Conservation (phyloP, 2,888 invertebrate genomes). For the Clanis bilineata region DNA sequence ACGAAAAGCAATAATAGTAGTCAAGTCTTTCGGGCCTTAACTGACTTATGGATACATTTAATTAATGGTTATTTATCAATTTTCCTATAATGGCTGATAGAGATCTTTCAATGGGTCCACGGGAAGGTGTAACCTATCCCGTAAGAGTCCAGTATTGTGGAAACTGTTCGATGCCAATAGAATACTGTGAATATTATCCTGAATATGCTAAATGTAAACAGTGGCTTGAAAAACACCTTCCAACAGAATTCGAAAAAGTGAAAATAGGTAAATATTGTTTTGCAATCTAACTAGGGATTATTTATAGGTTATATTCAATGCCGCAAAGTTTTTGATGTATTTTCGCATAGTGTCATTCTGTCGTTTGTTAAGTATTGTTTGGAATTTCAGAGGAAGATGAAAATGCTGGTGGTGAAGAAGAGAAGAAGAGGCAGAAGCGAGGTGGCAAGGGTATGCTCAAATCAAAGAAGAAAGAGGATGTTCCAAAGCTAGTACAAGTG, state of each 20-base stretch:
- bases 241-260: constrained; percentile 95
- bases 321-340: not conserved
- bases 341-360: no score
- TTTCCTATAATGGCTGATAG: constrained; percentile 78
- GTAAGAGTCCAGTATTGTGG: constrained; percentile 94
- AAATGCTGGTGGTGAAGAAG: constrained; percentile 91
- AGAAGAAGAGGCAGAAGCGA: constrained; percentile 97
- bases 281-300: not conserved
- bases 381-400: constrained; percentile 81
- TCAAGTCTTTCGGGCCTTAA: not conserved
- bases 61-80: constrained; percentile 23
- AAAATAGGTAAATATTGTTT: constrained; percentile 82
- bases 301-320: constrained; percentile 19
- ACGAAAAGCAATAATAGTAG: not conserved
- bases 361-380: not conserved
- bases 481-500: constrained; percentile 91
- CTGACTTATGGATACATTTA: not conserved
- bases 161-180: constrained; percentile 96
- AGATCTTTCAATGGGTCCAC: constrained; percentile 84
- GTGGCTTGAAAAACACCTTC: constrained; percentile 97
- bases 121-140: constrained; percentile 90
- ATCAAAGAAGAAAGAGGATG: constrained; percentile 96
- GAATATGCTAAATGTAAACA: constrained; percentile 98
- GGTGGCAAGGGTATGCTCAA: constrained; percentile 98
- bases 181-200: constrained; percentile 99